Evolutionary conservation across 2,797 vertebrate species (phyloP), one percentile per base, ranked within the genome.

Genomic region (Lepilemur septentrionalis): DNA sequence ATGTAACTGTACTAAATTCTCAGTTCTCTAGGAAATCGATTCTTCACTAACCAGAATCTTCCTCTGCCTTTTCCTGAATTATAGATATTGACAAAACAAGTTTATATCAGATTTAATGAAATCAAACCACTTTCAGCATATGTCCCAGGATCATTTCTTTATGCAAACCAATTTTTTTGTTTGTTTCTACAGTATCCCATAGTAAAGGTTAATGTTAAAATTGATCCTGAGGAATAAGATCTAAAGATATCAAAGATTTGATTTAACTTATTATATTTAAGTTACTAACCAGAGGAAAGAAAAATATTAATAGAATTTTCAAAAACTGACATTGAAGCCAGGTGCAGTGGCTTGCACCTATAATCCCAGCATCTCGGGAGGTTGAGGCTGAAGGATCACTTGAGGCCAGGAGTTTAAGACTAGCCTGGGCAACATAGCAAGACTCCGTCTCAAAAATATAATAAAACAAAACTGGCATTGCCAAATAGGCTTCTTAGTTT

Each of bases 181-280:
- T 23, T 38, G 1, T 82, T 88, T 88, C 41, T 90, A 22, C 6
- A 75, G 1, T 50, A 67, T 91, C 50, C 2, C 28, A 17, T 78
- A 52, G 28, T 95, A 72, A 93, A 81, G 59, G 55, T 65, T 87
- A 35, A 78, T 95, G 14, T 80, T 92, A 79, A 89, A 81, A 75
- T 94, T 35, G 25, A 30, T 94, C 25, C n/a, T 38, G 15, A 78
- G 52, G 38, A 88, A 52, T 5, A 87, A 65, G 14, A 94, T 65
- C 14, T 12, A 84, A 86, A 83, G 18, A 48, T 82, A 76, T 20
- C 13, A 10, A n/a, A 96, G 32, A 57, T 57, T 35, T 73, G 75
- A 35, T 69, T 35, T 67, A 80, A 69, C 55, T n/a, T 59, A 43
- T 43, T 81, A 7, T 25, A 70, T 63, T 82, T 83, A 50, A 89